These are phyloP conservation scores for Camelus dromedarius DNA, from an alignment of 2,113 vertebrate species.

Conservation along the genomic window DNA sequence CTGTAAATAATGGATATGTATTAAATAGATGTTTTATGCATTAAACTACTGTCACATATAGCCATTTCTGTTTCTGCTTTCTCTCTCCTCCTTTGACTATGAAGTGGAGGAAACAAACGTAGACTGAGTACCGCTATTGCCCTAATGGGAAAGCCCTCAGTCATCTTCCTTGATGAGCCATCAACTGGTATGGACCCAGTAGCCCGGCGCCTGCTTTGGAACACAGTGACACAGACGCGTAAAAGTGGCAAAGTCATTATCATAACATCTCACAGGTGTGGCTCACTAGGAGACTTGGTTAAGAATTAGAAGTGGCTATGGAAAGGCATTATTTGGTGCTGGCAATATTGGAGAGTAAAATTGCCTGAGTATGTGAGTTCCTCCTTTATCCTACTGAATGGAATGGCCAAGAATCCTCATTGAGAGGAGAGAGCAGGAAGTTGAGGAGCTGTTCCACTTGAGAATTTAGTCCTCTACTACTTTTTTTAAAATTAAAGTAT, in stretches of 20 bases:
- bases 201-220: constrained; percentile 94
- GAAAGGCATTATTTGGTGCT: not conserved
- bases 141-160: constrained; percentile 93
- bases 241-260: constrained; percentile 95
- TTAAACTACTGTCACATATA: not conserved
- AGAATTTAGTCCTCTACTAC: not conserved
- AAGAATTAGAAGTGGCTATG: not conserved
- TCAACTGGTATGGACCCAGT: constrained; percentile 97
- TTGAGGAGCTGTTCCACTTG: not conserved
- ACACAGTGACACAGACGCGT: constrained; percentile 90
- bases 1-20: not conserved
- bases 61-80: not conserved
- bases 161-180: constrained; percentile 96
- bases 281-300: not conserved
- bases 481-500: not conserved
- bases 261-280: constrained; percentile 96
- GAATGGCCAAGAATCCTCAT: not conserved
- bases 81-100: accelerated
- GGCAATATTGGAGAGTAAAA: not conserved
- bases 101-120: constrained; percentile 95
- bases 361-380: not conserved
- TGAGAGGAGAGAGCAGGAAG: not conserved
- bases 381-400: not conserved
- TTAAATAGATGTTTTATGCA: not conserved
- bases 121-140: constrained; percentile 95